phyloP scores from a whole-genome alignment of 2,888 invertebrate species.

The Machimus atricapillus region DNA sequence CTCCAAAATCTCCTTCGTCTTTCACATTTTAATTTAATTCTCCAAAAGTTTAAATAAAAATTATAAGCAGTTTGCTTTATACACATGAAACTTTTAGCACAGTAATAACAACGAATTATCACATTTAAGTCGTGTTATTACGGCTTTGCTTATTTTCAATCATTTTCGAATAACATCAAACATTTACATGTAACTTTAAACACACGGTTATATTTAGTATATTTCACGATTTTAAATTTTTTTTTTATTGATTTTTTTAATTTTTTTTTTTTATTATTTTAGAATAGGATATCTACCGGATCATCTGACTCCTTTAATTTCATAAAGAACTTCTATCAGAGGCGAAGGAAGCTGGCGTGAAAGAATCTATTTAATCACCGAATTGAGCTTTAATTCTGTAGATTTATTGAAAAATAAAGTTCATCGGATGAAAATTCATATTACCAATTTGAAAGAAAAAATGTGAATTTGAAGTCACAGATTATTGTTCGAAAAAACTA shows the following conservation, averaged over 20 bases:
- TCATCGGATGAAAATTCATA: background rate
- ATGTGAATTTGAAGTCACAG: background rate
- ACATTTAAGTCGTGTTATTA: conserved; percentile 33
- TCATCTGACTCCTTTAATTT: background rate
- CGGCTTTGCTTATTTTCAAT: background rate
- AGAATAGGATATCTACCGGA: background rate
- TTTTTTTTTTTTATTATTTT: background rate
- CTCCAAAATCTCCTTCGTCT: background rate
- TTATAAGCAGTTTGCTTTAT: background rate
- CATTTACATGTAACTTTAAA: conserved; percentile 23
- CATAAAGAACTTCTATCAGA: background rate
- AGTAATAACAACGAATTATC: conserved; percentile 33
- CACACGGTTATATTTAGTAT: conserved; percentile 8
- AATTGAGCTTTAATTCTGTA: background rate
- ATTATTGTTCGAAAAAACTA: background rate
- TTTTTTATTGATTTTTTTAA: background rate
- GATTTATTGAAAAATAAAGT: background rate
- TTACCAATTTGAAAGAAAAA: background rate
- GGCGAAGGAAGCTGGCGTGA: background rate
- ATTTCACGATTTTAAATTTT: background rate
- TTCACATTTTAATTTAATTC: background rate
- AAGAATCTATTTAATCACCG: background rate
- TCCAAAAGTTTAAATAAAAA: background rate
- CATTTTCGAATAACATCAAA: conserved; percentile 38
- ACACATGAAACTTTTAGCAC: background rate